These are phyloP conservation scores for Pyrocoelia pectoralis DNA, from an alignment of 2,888 invertebrate species.

Conservation along the genomic window DNA sequence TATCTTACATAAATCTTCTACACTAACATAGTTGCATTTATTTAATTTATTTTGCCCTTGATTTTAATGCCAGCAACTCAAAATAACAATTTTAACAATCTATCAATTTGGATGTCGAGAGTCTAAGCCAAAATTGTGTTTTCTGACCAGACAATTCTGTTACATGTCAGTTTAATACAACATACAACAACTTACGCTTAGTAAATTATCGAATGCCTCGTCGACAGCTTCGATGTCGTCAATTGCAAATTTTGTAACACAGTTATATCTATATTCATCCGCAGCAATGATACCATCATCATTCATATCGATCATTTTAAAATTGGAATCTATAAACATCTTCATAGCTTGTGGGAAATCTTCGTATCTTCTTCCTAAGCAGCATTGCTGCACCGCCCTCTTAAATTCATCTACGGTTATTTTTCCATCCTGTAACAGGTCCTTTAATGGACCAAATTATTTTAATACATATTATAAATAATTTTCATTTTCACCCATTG, in stretches of 20 bases:
- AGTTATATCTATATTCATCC: slow-evolving; percentile 85
- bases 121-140: slow-evolving; percentile 13
- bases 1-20: slow-evolving; percentile 15
- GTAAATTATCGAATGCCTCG: slow-evolving; percentile 77
- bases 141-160: not conserved
- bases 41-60: slow-evolving; percentile 16
- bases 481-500: not conserved
- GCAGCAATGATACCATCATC: slow-evolving; percentile 80
- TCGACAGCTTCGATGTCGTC: slow-evolving; percentile 79
- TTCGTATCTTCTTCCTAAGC: slow-evolving; percentile 77
- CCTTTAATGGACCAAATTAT: slow-evolving; percentile 44
- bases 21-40: slow-evolving; percentile 13
- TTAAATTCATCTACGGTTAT: slow-evolving; percentile 85
- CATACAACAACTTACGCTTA: slow-evolving; percentile 70
- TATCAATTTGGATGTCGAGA: slow-evolving; percentile 8
- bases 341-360: slow-evolving; percentile 88
- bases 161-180: slow-evolving; percentile 4
- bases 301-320: slow-evolving; percentile 82
- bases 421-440: slow-evolving; percentile 75
- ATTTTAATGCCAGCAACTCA: slow-evolving; percentile 16
- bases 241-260: slow-evolving; percentile 80
- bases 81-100: slow-evolving; percentile 10
- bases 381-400: slow-evolving; percentile 80
- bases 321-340: slow-evolving; percentile 85
- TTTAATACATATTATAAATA: not conserved